phyloP scores from a whole-genome alignment of 1,140 invertebrate species.

The Formica exsecta region DNA sequence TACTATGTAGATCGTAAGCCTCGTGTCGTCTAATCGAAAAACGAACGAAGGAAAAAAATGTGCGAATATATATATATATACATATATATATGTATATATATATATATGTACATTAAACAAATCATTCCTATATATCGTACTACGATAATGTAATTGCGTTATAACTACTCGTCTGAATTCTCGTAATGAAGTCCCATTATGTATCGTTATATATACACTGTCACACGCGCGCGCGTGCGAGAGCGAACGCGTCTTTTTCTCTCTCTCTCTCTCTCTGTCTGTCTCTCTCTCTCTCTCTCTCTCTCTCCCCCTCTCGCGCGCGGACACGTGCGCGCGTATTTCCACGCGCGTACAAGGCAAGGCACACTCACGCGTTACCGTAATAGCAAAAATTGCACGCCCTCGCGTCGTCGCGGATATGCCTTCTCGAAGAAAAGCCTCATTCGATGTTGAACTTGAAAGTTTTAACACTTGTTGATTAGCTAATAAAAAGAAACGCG shows the following conservation, averaged over 20 bases:
- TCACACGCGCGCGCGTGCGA: conserved; percentile 75
- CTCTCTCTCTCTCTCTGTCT: not conserved
- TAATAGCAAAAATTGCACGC: conserved; percentile 79
- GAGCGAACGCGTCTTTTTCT: conserved; percentile 56
- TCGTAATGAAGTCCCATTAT: conserved; percentile 82
- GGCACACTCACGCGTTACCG: conserved; percentile 65
- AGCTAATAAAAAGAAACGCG: conserved; percentile 75
- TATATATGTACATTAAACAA: conserved; percentile 82
- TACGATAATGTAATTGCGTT: conserved; percentile 83
- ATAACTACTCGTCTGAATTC: conserved; percentile 83
- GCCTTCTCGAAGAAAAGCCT: conserved; percentile 85
- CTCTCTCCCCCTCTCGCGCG: conserved; percentile 20
- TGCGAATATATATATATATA: conserved; percentile 75
- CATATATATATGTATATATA: conserved; percentile 75
- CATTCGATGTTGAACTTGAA: conserved; percentile 86
- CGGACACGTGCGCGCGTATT: conserved; percentile 39
- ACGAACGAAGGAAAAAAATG: conserved; percentile 68
- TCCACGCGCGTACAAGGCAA: conserved; percentile 61
- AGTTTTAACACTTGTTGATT: conserved; percentile 86
- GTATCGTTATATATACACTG: conserved; percentile 78
- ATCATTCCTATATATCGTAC: conserved; percentile 86
- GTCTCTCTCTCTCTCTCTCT: not conserved
- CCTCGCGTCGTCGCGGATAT: conserved; percentile 81
- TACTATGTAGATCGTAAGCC: conserved; percentile 74
- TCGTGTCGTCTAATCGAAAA: conserved; percentile 78